Evolutionary conservation across 1,140 invertebrate species (phyloP), one percentile per base, ranked within the genome.

Genomic region (Helicoverpa zea): DNA sequence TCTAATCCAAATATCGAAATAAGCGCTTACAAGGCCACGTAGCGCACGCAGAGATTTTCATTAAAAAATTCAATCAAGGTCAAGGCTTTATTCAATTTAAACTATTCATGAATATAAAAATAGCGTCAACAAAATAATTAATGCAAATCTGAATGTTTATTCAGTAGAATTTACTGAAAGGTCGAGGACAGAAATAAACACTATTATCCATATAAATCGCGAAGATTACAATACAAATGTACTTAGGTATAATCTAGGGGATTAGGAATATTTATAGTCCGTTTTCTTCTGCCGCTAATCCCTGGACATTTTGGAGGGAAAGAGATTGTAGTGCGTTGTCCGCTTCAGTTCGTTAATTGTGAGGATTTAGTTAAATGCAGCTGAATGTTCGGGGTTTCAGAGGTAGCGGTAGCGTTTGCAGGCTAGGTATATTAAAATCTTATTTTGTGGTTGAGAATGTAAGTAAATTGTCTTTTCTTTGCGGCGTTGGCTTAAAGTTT

Each of bases 211-310:
- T 58, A 82, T 61, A 78, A 82, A 82, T 81, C 29, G 78, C 18
- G 30, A 51, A 72, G 54, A 72, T 82, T 74, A 82, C 75, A 68
- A 58, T 56, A 79, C 68, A 75, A 63, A 77, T 78, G 51, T 72
- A 79, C 54, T 80, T 58, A 68, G 72, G 47, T 64, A 82, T 82
- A 83, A 83, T 74, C 59, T 70, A n/a, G 54, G 47, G 66, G 84
- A 81, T 86, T 83, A 82, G 70, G 78, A 66, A 86, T 82, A 86
- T 86, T 86, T 83, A 86, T 86, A 58, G 82, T 83, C 68, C 77
- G 52, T 51, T 81, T 81, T 83, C 66, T 81, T 80, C 79, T 82
- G 76, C 81, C 76, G 43, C 54, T 83, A 83, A 86, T 75, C 82
- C 82, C 68, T 16, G 66, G 82, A 81, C 70, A 74, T 83, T 83